These are phyloP conservation scores for Gorsachius goisagi DNA, from an alignment of 2,113 vertebrate species.

Conservation along the genomic window DNA sequence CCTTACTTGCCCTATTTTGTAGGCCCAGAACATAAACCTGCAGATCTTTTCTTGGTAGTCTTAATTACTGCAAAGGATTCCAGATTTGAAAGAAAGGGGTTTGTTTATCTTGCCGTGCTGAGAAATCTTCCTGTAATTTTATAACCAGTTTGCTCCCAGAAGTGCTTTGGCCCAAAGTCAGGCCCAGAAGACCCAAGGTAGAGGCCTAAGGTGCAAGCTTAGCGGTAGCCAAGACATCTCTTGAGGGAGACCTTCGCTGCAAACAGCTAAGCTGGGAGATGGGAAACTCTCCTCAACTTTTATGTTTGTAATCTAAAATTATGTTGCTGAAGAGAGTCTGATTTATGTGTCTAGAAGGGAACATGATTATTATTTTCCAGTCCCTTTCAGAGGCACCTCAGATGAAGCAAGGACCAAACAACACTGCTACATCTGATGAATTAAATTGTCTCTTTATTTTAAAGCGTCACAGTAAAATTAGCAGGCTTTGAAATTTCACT, in stretches of 20 bases:
- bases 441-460: conserved; percentile 31
- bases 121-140: neutral
- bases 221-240: neutral
- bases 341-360: neutral
- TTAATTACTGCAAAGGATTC: fast-evolving
- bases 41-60: neutral
- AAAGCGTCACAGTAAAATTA: conserved; percentile 49
- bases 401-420: neutral
- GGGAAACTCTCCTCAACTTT: neutral
- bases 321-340: neutral
- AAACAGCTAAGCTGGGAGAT: neutral
- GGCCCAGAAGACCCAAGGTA: neutral
- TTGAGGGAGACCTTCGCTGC: neutral
- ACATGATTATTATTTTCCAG: neutral
- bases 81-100: neutral
- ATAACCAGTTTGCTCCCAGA: neutral
- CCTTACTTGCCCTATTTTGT: neutral
- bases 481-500: conserved; percentile 43
- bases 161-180: neutral
- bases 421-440: neutral
- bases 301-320: neutral
- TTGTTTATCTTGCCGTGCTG: neutral
- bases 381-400: neutral
- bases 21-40: neutral
- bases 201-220: neutral